Evolutionary conservation across 2,113 vertebrate genomes (phyloP).

Genomic region (Phylloscopus whistleri): DNA sequence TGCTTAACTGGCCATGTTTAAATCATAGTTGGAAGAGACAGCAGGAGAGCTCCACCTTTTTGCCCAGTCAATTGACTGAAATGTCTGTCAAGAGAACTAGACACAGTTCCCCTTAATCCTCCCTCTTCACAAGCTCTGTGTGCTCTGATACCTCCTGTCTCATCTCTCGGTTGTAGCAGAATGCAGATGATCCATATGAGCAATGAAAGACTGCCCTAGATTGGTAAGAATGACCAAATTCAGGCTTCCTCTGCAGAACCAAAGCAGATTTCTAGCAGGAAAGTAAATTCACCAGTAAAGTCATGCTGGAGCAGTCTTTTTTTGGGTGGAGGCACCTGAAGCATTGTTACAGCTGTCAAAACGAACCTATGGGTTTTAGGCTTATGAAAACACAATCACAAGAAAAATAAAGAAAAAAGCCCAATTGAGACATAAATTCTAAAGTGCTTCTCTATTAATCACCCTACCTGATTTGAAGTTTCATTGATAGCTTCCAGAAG

Average conservation of each 20-base stretch:
- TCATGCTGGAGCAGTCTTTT: neutral
- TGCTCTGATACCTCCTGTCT: neutral
- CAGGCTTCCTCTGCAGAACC: neutral
- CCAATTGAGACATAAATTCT: neutral
- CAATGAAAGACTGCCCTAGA: neutral
- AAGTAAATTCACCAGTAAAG: neutral
- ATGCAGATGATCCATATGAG: neutral
- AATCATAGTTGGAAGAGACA: neutral
- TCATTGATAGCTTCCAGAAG: conserved; percentile 88
- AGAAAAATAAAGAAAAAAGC: neutral
- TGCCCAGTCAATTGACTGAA: neutral
- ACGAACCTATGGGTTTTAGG: neutral
- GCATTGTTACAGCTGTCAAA: neutral
- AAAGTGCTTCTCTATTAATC: neutral
- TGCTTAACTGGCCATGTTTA: neutral
- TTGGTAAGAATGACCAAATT: neutral
- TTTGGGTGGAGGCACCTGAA: neutral
- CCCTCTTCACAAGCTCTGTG: neutral
- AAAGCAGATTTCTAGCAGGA: neutral
- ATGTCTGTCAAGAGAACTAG: neutral
- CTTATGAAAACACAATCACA: neutral
- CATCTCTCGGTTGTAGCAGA: neutral
- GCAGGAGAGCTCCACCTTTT: neutral
- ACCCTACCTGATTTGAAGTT: conserved; percentile 85
- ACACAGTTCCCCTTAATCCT: neutral